phyloP scores from a whole-genome alignment of 2,113 vertebrate genomes.

The Holacanthus passer region DNA sequence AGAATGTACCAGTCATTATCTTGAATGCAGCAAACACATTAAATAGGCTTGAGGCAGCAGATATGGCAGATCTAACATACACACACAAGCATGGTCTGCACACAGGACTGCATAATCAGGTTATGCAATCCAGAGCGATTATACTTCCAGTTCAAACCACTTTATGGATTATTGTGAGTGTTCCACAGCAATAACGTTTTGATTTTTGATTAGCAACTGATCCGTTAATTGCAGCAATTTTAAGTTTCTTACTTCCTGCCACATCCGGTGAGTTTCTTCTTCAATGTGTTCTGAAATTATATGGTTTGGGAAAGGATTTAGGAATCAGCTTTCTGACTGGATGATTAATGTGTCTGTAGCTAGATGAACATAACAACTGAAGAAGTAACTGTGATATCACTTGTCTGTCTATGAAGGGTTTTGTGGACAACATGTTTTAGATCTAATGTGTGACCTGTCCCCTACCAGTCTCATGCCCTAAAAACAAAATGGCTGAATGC shows the following conservation, averaged over 20 bases:
- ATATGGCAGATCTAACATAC: constrained; percentile 19
- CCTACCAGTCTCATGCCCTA: not conserved
- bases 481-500: not conserved
- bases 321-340: not conserved
- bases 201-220: not conserved
- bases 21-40: constrained; percentile 28
- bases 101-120: constrained; percentile 3
- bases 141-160: constrained; percentile 25
- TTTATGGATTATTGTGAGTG: constrained; percentile 18
- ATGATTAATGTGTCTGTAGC: not conserved
- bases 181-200: not conserved
- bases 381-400: not conserved
- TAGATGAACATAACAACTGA: not conserved
- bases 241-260: not conserved
- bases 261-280: not conserved
- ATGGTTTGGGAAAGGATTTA: not conserved
- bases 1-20: constrained; percentile 55
- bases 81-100: constrained; percentile 19
- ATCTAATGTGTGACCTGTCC: not conserved
- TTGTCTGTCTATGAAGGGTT: not conserved
- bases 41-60: constrained; percentile 20
- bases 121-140: constrained; percentile 26
- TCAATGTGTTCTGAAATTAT: not conserved
- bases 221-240: not conserved
- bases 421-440: not conserved